phyloP scores from a whole-genome alignment of 2,113 vertebrate genomes.

The Halcyon senegalensis region DNA sequence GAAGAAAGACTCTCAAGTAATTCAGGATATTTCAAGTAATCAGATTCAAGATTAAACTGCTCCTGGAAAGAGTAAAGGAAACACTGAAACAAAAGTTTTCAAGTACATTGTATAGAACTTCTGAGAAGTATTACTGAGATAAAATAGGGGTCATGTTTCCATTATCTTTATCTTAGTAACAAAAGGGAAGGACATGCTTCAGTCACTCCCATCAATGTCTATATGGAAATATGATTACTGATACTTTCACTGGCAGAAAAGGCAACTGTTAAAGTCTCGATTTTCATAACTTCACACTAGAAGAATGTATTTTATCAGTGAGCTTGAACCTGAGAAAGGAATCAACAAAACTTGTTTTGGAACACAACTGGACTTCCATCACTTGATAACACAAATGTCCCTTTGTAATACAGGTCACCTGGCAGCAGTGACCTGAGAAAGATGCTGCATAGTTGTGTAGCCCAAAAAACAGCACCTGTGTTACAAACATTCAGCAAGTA shows the following conservation, averaged over 20 bases:
- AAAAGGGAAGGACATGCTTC: not conserved
- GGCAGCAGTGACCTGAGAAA: not conserved
- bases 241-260: not conserved
- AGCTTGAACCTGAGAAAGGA: not conserved
- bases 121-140: not conserved
- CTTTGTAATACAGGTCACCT: not conserved
- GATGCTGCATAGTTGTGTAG: not conserved
- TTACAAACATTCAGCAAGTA: not conserved
- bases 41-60: not conserved
- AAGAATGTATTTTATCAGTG: not conserved
- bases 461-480: not conserved
- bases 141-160: not conserved
- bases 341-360: not conserved
- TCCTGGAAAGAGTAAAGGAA: not conserved
- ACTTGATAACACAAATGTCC: not conserved
- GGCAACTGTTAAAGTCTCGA: not conserved
- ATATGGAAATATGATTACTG: not conserved
- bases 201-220: not conserved
- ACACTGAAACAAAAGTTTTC: not conserved
- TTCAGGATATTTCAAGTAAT: not conserved
- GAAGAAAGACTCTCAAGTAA: not conserved
- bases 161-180: not conserved
- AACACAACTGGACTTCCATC: accelerated
- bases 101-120: not conserved
- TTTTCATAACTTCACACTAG: not conserved